These are phyloP conservation scores for Steromphala cineraria DNA, from an alignment of 2,888 invertebrate species.

Conservation along the genomic window DNA sequence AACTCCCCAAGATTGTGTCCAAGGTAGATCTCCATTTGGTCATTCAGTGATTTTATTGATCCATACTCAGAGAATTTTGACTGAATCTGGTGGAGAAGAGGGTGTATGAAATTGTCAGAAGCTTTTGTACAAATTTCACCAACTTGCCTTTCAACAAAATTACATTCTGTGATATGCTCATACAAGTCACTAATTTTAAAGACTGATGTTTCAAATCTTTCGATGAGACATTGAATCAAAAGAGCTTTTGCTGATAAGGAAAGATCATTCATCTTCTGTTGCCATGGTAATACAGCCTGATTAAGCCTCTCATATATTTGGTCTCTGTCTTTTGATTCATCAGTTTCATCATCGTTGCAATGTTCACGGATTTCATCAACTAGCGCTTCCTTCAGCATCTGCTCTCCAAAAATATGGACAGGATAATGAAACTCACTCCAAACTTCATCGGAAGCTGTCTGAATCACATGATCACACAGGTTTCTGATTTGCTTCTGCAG, in stretches of 20 bases:
- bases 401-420: not conserved
- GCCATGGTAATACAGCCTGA: not conserved
- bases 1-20: too few species aligned
- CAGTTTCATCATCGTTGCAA: not conserved
- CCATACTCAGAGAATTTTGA: not conserved
- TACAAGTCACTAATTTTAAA: not conserved
- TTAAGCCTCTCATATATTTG: not conserved
- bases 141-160: not conserved
- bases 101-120: not conserved
- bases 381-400: not conserved
- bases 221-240: not conserved
- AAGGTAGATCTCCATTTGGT: too few species aligned
- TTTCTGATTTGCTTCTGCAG: not conserved
- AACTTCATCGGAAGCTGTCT: not conserved
- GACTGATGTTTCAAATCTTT: not conserved
- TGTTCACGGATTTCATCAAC: not conserved
- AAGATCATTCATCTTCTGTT: not conserved
- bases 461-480: not conserved
- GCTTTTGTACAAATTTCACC: not conserved
- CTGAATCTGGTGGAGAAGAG: not conserved
- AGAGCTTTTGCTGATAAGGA: not conserved
- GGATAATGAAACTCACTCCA: not conserved
- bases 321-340: not conserved
- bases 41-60: not conserved
- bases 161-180: not conserved